Percentiles rank a stretch among this genome's conserved stretches.
Evolutionary conservation across 2,797 vertebrate genomes (phyloP).

Genomic region (Peromyscus melanophrys): DNA sequence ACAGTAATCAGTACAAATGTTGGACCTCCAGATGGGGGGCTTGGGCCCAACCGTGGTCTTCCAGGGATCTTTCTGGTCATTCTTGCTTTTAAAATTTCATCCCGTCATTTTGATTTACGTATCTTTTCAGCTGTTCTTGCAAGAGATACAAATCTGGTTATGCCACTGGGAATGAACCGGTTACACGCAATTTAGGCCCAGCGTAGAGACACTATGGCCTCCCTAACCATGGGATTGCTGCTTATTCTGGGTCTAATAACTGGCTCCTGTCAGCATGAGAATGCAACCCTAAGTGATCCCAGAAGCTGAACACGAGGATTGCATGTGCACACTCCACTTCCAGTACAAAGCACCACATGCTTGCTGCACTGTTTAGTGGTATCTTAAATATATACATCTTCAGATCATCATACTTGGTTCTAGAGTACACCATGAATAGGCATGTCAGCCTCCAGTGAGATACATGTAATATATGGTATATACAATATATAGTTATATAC

Average conservation of each 20-base stretch:
- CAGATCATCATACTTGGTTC: neutral
- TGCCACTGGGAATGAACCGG: neutral
- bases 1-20: slow-evolving; percentile 93
- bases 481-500: neutral
- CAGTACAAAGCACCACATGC: slow-evolving; percentile 10
- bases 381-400: neutral
- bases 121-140: slow-evolving; percentile 60
- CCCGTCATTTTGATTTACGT: slow-evolving; percentile 85
- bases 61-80: slow-evolving; percentile 81
- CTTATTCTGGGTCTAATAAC: neutral
- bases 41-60: slow-evolving; percentile 84
- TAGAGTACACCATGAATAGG: neutral
- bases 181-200: neutral
- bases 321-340: neutral
- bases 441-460: neutral
- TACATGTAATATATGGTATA: neutral
- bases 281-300: neutral
- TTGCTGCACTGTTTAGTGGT: neutral
- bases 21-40: slow-evolving; percentile 86
- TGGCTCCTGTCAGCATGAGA: neutral
- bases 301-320: neutral
- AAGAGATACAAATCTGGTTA: slow-evolving; percentile 33
- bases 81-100: slow-evolving; percentile 87
- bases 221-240: neutral
- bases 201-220: neutral